Base-by-base conservation (phyloP, 2,113 vertebrate genomes). In the Aegypius monachus region DNA sequence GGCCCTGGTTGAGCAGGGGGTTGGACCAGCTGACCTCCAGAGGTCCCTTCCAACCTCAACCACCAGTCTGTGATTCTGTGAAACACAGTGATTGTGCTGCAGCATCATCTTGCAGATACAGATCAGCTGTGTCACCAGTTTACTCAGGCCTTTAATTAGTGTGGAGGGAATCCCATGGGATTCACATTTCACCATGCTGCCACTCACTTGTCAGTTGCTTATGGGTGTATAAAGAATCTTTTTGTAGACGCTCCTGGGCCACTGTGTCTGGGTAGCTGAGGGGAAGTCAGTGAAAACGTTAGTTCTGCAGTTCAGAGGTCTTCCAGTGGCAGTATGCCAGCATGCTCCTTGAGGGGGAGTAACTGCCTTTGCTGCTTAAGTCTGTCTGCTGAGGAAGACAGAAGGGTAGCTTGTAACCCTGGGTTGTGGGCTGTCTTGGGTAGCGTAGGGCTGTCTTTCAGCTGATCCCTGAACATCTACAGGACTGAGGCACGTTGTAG, bases 211-310 rank as follows among this genome's bases (percentile, higher is more conserved):
- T 1, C 52, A 27, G 56, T 90, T 68, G 29, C 8, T 59, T 86
- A 16, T 9, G 5, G 9, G 9, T 48, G 4, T 68, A 27, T 5
- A 31, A 31, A 56, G 14, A 68, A 48, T 52, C 0, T 2, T 71
- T 81, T 47, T 52, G 4, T 81, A 61, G 48, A 20, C 7, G 13
- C 13, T 68, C 3, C 7, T 1, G 3, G 43, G 11, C 16, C 8
- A 21, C 27, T 32, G 38, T 89, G 73, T 34, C 31, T 5, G 0
- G 11, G 6, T 58, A 22, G 27, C 2, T 59, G 36, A 25, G 38
- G 16, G 8, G 3, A 36, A 19, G 34, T 42, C 0, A 5, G 18
- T 73, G 55, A 29, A 83, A 84, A 40, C 12, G 14, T 34, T 47
- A n/a, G 21, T 32, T 81, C 19, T 12, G 19, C 27, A 7, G 18